Evolutionary conservation across 2,113 vertebrate genomes (phyloP).

Genomic region (Anhinga anhinga): DNA sequence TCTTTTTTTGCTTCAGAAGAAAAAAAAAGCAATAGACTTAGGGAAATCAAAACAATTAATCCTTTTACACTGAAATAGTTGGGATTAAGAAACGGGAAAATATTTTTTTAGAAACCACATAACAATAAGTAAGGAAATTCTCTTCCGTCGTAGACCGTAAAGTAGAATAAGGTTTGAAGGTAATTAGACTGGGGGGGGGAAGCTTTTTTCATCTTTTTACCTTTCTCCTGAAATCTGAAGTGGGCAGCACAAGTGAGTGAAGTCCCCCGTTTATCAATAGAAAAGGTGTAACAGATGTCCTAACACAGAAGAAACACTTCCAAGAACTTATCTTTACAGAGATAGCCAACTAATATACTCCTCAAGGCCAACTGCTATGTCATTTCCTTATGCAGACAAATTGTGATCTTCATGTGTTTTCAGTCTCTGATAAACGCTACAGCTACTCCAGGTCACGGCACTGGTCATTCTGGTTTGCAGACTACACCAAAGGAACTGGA

Average conservation of each 20-base stretch:
- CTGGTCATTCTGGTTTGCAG: neutral
- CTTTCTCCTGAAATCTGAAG: neutral
- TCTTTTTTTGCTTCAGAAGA: neutral
- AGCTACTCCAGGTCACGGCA: neutral
- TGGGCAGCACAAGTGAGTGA: neutral
- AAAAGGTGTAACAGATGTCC: neutral
- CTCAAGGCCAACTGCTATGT: conserved; percentile 20
- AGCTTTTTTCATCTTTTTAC: neutral
- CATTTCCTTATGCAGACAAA: conserved; percentile 15
- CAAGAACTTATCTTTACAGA: neutral
- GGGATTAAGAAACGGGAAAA: neutral
- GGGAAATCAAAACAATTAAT: neutral
- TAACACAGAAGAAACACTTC: neutral
- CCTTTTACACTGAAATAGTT: neutral
- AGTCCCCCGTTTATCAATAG: neutral
- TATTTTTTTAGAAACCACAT: neutral
- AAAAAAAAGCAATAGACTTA: neutral
- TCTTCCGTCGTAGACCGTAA: neutral
- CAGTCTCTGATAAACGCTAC: neutral
- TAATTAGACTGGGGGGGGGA: neutral
- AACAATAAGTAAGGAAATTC: neutral
- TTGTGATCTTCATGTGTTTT: neutral
- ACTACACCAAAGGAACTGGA: conserved; percentile 14
- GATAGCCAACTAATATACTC: neutral
- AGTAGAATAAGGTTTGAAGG: neutral